phyloP scores from a whole-genome alignment of 2,113 vertebrate genomes.

The Bubo blakistoni region DNA sequence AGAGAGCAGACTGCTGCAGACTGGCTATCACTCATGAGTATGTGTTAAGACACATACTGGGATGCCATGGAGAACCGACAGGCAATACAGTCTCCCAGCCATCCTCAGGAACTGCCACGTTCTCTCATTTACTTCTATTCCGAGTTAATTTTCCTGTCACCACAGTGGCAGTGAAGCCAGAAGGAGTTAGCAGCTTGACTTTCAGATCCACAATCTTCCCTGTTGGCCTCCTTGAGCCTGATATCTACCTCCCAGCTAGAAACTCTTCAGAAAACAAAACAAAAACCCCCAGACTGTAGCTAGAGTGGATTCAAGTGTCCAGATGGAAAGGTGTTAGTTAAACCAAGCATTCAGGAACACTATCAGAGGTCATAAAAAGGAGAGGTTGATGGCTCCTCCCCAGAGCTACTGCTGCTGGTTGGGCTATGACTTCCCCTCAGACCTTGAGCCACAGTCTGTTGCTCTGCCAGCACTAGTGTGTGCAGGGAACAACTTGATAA shows the following conservation, averaged over 20 bases:
- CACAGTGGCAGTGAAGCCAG: background rate
- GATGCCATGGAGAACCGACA: background rate
- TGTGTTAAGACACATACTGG: background rate
- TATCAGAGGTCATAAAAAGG: background rate
- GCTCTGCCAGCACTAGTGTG: background rate
- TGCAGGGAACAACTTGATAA: background rate
- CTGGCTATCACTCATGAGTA: accelerated
- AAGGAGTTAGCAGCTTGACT: background rate
- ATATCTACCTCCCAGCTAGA: background rate
- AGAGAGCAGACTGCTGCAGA: background rate
- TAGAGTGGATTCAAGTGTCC: background rate
- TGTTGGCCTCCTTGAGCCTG: background rate
- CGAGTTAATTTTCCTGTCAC: background rate
- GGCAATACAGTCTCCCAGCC: background rate
- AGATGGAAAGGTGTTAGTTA: background rate
- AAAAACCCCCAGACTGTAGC: background rate
- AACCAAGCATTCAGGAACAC: background rate
- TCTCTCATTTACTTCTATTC: background rate
- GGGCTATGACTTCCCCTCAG: background rate
- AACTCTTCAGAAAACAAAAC: background rate
- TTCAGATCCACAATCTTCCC: background rate
- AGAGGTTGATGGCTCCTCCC: background rate
- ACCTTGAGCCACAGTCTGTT: background rate
- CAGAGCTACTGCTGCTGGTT: background rate
- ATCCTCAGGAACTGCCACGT: background rate